Percentiles rank a stretch among this genome's conserved stretches.
phyloP scores from a whole-genome alignment of 2,888 invertebrate species.

The Dynastes tityus region DNA sequence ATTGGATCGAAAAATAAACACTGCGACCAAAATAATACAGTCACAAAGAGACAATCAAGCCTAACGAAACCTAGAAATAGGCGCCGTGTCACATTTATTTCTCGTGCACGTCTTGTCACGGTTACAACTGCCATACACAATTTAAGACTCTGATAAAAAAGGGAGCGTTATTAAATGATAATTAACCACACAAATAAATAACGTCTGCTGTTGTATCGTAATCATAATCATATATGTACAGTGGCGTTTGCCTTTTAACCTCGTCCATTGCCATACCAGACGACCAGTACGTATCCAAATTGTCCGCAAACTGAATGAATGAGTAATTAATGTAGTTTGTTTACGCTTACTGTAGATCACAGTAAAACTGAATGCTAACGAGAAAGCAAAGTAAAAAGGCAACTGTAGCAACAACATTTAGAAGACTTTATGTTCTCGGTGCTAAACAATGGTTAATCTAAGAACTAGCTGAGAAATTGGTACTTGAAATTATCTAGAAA shows the following conservation, averaged over 20 bases:
- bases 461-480: too few species aligned
- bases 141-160: constrained; percentile 44
- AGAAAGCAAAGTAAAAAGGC: too few species aligned
- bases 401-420: too few species aligned
- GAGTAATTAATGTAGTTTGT: neutral
- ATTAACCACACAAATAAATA: constrained; percentile 43
- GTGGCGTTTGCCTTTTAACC: constrained; percentile 40
- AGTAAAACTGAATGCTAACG: too few species aligned
- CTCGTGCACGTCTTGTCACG: constrained; percentile 44
- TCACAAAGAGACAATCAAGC: neutral
- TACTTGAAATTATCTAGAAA: too few species aligned
- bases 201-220: constrained; percentile 20
- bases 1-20: neutral
- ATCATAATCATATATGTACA: constrained; percentile 44
- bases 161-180: constrained; percentile 45
- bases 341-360: neutral
- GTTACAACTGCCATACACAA: constrained; percentile 16
- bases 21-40: neutral
- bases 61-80: constrained; percentile 3
- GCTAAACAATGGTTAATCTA: too few species aligned
- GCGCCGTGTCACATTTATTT: constrained; percentile 48
- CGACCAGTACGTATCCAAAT: neutral
- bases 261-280: constrained; percentile 1
- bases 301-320: constrained; percentile 5
- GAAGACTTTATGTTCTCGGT: too few species aligned